A percentile compares a stretch with the other conserved stretches of the same genome.
Conservation (phyloP, 2,113 vertebrate genomes). For the Amblyopsis rosae region DNA sequence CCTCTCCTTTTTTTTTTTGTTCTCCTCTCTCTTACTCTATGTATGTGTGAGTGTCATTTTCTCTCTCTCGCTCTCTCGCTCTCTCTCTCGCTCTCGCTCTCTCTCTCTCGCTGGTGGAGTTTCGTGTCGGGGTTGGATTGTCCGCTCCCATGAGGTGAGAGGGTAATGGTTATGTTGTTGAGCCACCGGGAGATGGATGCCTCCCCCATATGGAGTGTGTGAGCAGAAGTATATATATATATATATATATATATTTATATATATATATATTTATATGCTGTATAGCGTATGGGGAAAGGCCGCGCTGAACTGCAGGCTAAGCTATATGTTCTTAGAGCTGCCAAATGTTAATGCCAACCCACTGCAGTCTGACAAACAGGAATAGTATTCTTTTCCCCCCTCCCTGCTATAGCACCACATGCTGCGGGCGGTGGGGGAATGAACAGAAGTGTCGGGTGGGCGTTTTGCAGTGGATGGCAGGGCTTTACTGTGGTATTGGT, state of each 20-base stretch:
- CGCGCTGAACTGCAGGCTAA: constrained; percentile 34
- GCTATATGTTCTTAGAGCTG: constrained; percentile 17
- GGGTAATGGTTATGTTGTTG: constrained; percentile 71
- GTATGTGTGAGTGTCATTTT: not conserved
- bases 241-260: constrained; percentile 9
- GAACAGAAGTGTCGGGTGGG: constrained; percentile 61
- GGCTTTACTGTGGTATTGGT: constrained; percentile 57
- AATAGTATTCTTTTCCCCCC: constrained; percentile 31
- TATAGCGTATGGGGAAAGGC: constrained; percentile 19
- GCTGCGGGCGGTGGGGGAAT: constrained; percentile 46
- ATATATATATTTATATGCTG: constrained; percentile 29
- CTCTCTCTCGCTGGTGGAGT: constrained; percentile 45
- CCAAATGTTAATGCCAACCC: constrained; percentile 52
- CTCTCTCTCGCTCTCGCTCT: constrained; percentile 11
- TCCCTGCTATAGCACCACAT: constrained; percentile 54
- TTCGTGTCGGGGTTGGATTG: constrained; percentile 56
- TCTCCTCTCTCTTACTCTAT: not conserved
- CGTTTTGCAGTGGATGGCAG: constrained; percentile 39
- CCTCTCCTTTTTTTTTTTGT: too few relatives aligned
- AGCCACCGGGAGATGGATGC: constrained; percentile 65
- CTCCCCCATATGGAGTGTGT: constrained; percentile 48
- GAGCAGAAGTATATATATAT: constrained; percentile 57
- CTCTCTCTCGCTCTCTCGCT: not conserved
- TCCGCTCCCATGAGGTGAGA: constrained; percentile 65
- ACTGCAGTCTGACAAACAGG: constrained; percentile 51